A percentile compares a stretch with the other conserved stretches of the same genome.
Conservation (phyloP, 2,797 vertebrate genomes). For the Bryconaethiops microstoma region DNA sequence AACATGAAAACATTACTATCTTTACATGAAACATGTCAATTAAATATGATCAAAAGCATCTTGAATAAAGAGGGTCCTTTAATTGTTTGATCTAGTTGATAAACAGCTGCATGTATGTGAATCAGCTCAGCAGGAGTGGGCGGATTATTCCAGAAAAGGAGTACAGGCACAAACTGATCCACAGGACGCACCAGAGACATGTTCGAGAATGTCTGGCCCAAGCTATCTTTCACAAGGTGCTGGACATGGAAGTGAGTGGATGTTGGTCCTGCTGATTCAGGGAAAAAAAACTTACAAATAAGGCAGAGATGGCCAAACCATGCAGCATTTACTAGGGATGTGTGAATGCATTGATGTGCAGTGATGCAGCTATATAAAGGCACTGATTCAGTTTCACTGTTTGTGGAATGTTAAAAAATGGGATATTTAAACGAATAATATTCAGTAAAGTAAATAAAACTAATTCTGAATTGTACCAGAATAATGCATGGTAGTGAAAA, state of each 20-base stretch:
- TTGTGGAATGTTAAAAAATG: no score
- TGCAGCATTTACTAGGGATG: neutral
- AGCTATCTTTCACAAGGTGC: constrained; percentile 88
- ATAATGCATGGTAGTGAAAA: neutral
- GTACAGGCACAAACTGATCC: constrained; percentile 83
- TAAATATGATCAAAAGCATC: no score
- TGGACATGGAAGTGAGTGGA: constrained; percentile 88
- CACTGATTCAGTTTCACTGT: no score
- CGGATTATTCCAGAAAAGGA: constrained; percentile 92
- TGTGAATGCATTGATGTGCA: neutral
- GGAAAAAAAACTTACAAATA: neutral
- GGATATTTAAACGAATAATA: no score
- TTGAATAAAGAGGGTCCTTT: neutral
- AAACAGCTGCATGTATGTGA: constrained; percentile 35
- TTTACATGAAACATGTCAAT: no score
- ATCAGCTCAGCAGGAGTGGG: constrained; percentile 90
- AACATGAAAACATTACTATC: no score
- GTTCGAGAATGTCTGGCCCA: constrained; percentile 84
- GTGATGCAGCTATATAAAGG: neutral
- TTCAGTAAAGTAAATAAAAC: no score
- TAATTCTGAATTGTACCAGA: no score
- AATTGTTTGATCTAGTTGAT: neutral
- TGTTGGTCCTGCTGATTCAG: neutral
- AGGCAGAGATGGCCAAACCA: neutral
- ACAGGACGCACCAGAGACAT: constrained; percentile 82